A percentile compares a stretch with the other conserved stretches of the same genome.
phyloP scores from a whole-genome alignment of 2,113 vertebrate species.

The Limnothrissa miodon region DNA sequence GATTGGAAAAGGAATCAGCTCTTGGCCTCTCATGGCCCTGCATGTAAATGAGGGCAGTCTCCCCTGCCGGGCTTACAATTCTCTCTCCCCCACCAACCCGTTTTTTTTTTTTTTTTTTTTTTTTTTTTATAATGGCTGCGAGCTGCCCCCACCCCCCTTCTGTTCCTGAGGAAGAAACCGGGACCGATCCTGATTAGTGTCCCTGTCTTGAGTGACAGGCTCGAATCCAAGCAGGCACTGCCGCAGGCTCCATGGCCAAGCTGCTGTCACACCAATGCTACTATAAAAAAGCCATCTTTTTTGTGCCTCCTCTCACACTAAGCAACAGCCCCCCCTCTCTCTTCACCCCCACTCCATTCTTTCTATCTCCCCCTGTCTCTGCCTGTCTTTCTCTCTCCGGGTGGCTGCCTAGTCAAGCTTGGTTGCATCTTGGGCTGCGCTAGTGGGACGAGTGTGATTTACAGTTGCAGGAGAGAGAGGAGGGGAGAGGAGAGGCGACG shows the following conservation, averaged over 20 bases:
- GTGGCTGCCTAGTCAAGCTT: slow-evolving; percentile 61
- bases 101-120: slow-evolving; percentile 60
- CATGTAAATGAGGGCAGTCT: slow-evolving; percentile 78
- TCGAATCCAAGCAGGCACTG: slow-evolving; percentile 66
- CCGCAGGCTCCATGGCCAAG: slow-evolving; percentile 65
- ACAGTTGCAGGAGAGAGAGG: slow-evolving; percentile 60
- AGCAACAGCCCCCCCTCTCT: slow-evolving; percentile 12
- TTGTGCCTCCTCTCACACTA: slow-evolving; percentile 23
- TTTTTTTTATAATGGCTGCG: slow-evolving; percentile 63
- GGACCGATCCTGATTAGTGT: slow-evolving; percentile 75
- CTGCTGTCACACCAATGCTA: slow-evolving; percentile 66
- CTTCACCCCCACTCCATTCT: slow-evolving; percentile 21
- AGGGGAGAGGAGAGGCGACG: neutral
- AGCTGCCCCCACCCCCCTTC: slow-evolving; percentile 51
- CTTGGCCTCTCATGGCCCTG: slow-evolving; percentile 66
- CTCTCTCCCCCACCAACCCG: slow-evolving; percentile 49
- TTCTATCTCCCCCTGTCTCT: slow-evolving; percentile 46
- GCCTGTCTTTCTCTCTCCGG: slow-evolving; percentile 49
- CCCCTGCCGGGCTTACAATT: slow-evolving; percentile 70
- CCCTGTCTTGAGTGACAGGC: slow-evolving; percentile 71
- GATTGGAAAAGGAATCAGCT: slow-evolving; percentile 75
- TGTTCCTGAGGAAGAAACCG: slow-evolving; percentile 57
- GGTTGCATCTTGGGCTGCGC: slow-evolving; percentile 60
- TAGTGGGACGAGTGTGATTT: slow-evolving; percentile 63
- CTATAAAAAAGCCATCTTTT: slow-evolving; percentile 52